These are phyloP conservation scores for Archips crataeganus DNA, from an alignment of 2,888 invertebrate genomes.

Conservation along the genomic window DNA sequence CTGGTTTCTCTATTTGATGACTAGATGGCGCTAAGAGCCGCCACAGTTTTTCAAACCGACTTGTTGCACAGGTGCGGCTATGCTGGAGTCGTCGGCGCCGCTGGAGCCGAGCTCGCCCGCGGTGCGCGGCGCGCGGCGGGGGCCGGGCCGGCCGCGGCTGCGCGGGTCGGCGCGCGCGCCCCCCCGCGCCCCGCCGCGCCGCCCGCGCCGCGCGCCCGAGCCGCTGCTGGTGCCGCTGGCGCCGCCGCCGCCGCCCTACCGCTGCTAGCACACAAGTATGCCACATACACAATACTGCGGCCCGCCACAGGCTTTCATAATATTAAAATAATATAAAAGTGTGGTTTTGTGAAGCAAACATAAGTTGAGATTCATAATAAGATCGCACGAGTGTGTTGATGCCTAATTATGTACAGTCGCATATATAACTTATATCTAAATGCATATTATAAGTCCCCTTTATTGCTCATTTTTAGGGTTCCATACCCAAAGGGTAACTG, in stretches of 20 bases:
- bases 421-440: too few species aligned
- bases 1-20: too few species aligned
- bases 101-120: constrained; percentile 51
- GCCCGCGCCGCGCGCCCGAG: constrained; percentile 72
- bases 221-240: constrained; percentile 83
- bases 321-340: too few species aligned
- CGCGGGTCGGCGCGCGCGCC: constrained; percentile 47
- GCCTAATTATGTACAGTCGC: too few species aligned
- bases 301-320: too few species aligned
- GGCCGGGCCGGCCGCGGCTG: constrained; percentile 65
- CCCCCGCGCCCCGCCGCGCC: constrained; percentile 48
- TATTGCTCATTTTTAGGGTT: too few species aligned
- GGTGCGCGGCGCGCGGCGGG: constrained; percentile 49
- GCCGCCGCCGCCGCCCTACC: constrained; percentile 77
- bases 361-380: too few species aligned
- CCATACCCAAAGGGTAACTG: too few species aligned
- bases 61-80: constrained; percentile 62
- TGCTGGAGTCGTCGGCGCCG: constrained; percentile 70
- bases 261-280: not conserved
- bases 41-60: not conserved
- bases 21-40: too few species aligned
- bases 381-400: too few species aligned
- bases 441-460: too few species aligned
- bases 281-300: not conserved
- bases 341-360: too few species aligned